These are phyloP conservation scores for Thamnophis elegans DNA, from an alignment of 2,797 vertebrate species.

Conservation along the genomic window DNA sequence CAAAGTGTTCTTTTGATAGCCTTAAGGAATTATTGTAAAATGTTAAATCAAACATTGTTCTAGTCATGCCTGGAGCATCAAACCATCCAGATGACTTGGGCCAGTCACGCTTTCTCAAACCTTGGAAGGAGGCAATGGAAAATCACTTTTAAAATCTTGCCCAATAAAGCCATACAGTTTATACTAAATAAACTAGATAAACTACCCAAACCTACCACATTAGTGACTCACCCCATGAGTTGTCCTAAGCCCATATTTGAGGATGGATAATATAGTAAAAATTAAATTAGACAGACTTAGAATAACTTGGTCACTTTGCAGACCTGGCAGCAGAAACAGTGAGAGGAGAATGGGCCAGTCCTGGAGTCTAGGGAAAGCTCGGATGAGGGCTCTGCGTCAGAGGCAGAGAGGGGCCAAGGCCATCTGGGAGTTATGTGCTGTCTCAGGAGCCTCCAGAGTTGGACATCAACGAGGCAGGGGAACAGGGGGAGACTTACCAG, in stretches of 20 bases:
- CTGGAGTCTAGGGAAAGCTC: too few species aligned
- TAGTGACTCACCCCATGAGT: background rate
- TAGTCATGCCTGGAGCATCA: background rate
- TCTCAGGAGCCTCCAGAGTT: too few species aligned
- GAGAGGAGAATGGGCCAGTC: too few species aligned
- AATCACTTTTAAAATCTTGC: background rate
- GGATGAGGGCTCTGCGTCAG: too few species aligned
- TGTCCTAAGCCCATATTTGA: background rate
- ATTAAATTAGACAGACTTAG: background rate
- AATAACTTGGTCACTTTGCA: too few species aligned
- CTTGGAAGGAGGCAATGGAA: background rate
- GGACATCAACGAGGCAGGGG: too few species aligned
- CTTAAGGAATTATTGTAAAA: background rate
- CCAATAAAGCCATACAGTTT: background rate
- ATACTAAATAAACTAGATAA: background rate
- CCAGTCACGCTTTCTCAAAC: background rate
- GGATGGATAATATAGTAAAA: background rate
- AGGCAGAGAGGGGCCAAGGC: too few species aligned
- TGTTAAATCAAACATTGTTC: background rate
- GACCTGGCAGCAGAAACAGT: too few species aligned
- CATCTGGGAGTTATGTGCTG: too few species aligned
- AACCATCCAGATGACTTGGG: background rate
- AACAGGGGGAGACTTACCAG: too few species aligned
- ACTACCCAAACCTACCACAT: background rate
- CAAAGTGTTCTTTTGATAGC: background rate